These are phyloP conservation scores for Channa maculata DNA, from an alignment of 2,113 vertebrate genomes.

Conservation along the genomic window DNA sequence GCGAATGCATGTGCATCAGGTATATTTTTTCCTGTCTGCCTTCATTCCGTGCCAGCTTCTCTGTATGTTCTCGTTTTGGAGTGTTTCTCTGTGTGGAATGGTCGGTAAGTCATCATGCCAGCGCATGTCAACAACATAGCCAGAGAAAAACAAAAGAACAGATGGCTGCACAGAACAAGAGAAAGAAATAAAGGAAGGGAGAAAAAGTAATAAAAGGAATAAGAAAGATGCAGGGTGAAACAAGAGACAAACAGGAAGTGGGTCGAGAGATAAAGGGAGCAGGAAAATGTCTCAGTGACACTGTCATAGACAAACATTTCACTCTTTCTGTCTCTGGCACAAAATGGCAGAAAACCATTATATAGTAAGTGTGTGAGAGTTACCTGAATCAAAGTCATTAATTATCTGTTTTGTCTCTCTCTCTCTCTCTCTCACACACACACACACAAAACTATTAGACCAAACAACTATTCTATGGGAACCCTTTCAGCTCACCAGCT, in stretches of 20 bases:
- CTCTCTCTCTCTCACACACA: not conserved
- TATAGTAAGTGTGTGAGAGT: conserved; percentile 44
- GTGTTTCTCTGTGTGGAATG: conserved; percentile 43
- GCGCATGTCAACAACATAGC: conserved; percentile 36
- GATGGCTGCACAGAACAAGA: conserved; percentile 51
- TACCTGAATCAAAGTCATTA: conserved; percentile 62
- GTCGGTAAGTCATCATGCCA: conserved; percentile 47
- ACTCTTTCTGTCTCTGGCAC: conserved; percentile 46
- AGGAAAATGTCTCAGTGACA: conserved; percentile 25
- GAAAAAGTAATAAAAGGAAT: conserved; percentile 14
- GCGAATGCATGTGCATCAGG: conserved; percentile 14
- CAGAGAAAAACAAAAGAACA: conserved; percentile 65
- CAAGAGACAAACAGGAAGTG: conserved; percentile 18
- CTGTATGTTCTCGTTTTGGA: conserved; percentile 15
- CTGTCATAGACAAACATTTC: conserved; percentile 57
- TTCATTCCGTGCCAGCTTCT: conserved; percentile 16
- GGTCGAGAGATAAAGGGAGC: not conserved
- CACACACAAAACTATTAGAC: not conserved
- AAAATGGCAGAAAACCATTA: conserved; percentile 52
- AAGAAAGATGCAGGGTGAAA: conserved; percentile 1
- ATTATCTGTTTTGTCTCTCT: conserved; percentile 7
- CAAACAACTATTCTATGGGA: conserved; percentile 23
- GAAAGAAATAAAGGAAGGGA: conserved; percentile 8
- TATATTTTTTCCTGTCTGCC: conserved; percentile 17
- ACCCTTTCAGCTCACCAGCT: conserved; percentile 66